phyloP scores from a whole-genome alignment of 2,888 invertebrate species.

The Elmis aenea region DNA sequence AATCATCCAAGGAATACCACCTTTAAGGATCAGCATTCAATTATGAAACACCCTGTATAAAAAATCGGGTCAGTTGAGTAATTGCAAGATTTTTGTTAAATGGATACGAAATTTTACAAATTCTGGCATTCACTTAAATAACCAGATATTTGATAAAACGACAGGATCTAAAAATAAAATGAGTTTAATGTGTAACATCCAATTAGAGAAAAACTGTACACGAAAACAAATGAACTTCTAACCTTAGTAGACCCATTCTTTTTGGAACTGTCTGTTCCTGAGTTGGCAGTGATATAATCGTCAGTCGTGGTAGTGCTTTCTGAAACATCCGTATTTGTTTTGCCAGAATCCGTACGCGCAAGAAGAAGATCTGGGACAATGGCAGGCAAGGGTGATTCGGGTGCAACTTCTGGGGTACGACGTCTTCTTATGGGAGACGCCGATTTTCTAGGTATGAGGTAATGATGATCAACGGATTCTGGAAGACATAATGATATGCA shows the following conservation, averaged over 20 bases:
- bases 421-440: slow-evolving; percentile 27
- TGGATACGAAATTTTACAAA: too few species aligned
- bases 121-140: too few species aligned
- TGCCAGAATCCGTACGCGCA: slow-evolving; percentile 67
- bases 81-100: too few species aligned
- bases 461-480: slow-evolving; percentile 27
- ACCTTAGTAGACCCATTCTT: slow-evolving; percentile 61
- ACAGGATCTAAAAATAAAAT: too few species aligned
- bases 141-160: too few species aligned
- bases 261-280: slow-evolving; percentile 62
- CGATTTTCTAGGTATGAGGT: slow-evolving; percentile 26
- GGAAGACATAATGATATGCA: slow-evolving; percentile 26
- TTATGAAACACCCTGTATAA: too few species aligned
- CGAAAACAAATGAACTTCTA: too few species aligned
- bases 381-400: slow-evolving; percentile 41
- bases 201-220: too few species aligned
- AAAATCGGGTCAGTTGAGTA: too few species aligned
- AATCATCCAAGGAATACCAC: too few species aligned
- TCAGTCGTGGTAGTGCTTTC: slow-evolving; percentile 82
- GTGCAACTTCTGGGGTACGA: slow-evolving; percentile 24
- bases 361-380: slow-evolving; percentile 49
- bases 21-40: too few species aligned
- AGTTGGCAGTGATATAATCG: slow-evolving; percentile 83
- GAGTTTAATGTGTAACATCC: too few species aligned
- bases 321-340: slow-evolving; percentile 73